These are phyloP conservation scores for Danio kyathit DNA, from an alignment of 2,797 vertebrate species.

Conservation along the genomic window DNA sequence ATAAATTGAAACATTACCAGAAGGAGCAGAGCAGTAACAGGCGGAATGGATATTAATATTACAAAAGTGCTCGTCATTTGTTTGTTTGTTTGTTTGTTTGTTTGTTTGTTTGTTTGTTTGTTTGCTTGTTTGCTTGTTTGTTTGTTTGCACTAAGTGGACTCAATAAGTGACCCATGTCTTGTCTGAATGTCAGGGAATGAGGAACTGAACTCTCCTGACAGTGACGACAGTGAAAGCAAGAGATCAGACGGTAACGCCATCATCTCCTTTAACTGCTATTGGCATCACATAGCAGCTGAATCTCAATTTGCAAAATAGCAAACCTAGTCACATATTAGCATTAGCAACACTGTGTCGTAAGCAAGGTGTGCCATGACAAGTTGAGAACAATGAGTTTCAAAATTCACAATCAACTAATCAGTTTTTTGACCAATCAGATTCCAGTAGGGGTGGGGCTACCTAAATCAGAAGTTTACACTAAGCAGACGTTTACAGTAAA, in stretches of 20 bases:
- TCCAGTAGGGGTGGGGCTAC: background rate
- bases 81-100: too few relatives aligned
- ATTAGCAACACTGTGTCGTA: background rate
- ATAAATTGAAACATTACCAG: background rate
- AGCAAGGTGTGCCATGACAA: background rate
- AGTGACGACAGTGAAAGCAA: conserved; percentile 66
- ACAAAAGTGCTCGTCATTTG: background rate
- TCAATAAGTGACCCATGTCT: conserved; percentile 53
- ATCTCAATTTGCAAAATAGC: background rate
- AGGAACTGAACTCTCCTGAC: conserved; percentile 63
- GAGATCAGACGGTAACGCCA: conserved; percentile 66
- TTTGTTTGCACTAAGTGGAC: background rate
- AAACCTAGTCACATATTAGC: background rate
- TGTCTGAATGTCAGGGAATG: conserved; percentile 65
- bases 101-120: background rate
- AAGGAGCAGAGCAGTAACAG: background rate
- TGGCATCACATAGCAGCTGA: conserved; percentile 36
- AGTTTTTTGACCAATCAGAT: background rate
- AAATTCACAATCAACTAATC: background rate
- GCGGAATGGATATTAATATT: background rate
- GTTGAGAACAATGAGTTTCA: background rate
- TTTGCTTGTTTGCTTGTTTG: conserved; percentile 27
- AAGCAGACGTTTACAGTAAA: too few relatives aligned
- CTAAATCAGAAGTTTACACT: background rate
- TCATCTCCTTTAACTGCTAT: conserved; percentile 10